A percentile compares a stretch with the other conserved stretches of the same genome.
Evolutionary conservation across 1,140 invertebrate genomes (phyloP).

Genomic region (Thaumatotibia leucotreta): DNA sequence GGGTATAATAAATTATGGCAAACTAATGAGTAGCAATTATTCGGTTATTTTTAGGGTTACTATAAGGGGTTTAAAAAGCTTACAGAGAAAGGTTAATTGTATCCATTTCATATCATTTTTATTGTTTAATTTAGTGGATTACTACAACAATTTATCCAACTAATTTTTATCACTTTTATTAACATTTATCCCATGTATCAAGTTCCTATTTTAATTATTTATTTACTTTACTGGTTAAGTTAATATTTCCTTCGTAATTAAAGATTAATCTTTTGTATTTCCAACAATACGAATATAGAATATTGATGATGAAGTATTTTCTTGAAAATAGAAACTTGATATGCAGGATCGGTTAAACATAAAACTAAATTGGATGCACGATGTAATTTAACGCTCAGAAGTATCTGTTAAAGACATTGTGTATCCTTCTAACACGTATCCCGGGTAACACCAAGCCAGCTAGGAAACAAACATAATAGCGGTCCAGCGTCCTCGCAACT

Average conservation of each 20-base stretch:
- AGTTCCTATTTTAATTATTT: neutral
- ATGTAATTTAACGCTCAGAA: neutral
- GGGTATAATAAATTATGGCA: too few relatives aligned
- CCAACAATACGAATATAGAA: too few relatives aligned
- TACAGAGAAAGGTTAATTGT: neutral
- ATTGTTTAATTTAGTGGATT: neutral
- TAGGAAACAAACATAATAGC: slow-evolving; percentile 6
- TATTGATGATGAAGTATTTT: too few relatives aligned
- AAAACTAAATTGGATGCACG: neutral
- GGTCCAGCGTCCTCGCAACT: neutral
- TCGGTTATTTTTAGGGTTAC: neutral
- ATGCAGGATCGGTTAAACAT: neutral
- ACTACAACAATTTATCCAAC: slow-evolving; percentile 7
- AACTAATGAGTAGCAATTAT: neutral
- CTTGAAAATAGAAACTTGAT: neutral
- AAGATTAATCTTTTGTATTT: too few relatives aligned
- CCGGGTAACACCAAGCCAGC: slow-evolving; percentile 8
- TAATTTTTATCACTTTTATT: slow-evolving; percentile 10
- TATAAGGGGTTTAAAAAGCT: neutral
- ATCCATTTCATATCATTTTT: slow-evolving; percentile 13
- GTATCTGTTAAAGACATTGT: neutral
- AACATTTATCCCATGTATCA: neutral
- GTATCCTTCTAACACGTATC: slow-evolving; percentile 2
- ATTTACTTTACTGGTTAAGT: too few relatives aligned
- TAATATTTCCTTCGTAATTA: too few relatives aligned